A percentile compares a stretch with the other conserved stretches of the same genome.
Conservation (phyloP, 1,140 invertebrate genomes). For the Ceratina japonica region DNA sequence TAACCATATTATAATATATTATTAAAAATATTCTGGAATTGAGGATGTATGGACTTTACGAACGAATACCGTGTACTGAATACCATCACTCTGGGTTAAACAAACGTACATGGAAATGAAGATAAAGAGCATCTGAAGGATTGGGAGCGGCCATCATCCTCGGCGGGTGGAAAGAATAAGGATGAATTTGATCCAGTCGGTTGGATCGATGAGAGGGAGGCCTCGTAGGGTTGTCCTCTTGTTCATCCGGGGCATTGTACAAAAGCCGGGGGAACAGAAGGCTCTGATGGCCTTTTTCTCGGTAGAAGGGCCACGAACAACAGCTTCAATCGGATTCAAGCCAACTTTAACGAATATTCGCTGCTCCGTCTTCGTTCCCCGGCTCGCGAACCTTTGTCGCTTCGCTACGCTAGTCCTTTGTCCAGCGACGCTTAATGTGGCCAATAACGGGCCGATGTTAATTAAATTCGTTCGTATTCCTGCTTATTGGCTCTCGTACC, state of each 20-base stretch:
- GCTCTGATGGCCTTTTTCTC: slow-evolving; percentile 34
- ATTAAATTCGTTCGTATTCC: slow-evolving; percentile 12
- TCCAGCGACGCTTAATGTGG: background rate
- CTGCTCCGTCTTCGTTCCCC: background rate
- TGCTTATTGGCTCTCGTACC: background rate
- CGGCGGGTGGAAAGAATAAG: background rate
- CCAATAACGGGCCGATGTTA: slow-evolving; percentile 23
- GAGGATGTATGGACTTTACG: no score
- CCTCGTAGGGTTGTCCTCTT: slow-evolving; percentile 46
- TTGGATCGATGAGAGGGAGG: slow-evolving; percentile 32
- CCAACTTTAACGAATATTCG: slow-evolving; percentile 17
- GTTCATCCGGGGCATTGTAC: slow-evolving; percentile 43
- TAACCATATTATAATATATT: no score
- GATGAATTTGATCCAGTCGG: slow-evolving; percentile 29
- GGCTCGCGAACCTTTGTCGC: background rate
- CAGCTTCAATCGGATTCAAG: slow-evolving; percentile 18
- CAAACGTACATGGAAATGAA: background rate
- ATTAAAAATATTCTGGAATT: no score
- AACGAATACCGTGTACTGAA: no score
- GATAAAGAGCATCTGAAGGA: background rate
- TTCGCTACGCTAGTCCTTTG: background rate
- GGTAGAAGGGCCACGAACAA: background rate
- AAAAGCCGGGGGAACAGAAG: slow-evolving; percentile 49
- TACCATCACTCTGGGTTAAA: no score
- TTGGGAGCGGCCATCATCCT: slow-evolving; percentile 2